A percentile compares a stretch with the other conserved stretches of the same genome.
Conservation (phyloP, 92 coral and sea anemone species). For the Bergia puertoricense region DNA sequence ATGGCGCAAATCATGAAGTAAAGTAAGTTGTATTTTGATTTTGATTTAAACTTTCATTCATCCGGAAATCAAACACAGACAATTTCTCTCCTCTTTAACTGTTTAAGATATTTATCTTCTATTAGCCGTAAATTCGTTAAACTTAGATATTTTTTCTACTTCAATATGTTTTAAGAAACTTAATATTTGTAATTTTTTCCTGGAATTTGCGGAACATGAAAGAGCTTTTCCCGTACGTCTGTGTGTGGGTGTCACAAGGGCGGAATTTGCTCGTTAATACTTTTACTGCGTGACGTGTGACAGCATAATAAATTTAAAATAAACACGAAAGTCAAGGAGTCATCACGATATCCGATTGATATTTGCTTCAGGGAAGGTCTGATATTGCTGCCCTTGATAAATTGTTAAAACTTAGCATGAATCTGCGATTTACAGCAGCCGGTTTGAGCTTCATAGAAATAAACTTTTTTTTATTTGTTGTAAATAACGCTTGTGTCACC, state of each 20-base stretch:
- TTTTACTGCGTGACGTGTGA: constrained; percentile 38
- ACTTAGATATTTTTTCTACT: neutral
- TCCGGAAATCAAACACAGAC: neutral
- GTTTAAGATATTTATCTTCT: neutral
- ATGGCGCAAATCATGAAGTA: constrained; percentile 60
- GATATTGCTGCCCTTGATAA: neutral
- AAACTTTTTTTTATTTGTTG: neutral
- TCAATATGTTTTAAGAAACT: neutral
- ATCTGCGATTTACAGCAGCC: neutral
- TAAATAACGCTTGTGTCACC: neutral
- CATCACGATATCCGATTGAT: constrained; percentile 5
- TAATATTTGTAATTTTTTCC: neutral
- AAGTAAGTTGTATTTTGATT: constrained; percentile 51
- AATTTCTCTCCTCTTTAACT: constrained; percentile 30
- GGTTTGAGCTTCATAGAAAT: neutral
- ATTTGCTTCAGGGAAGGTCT: neutral
- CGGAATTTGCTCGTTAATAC: neutral
- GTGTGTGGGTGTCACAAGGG: neutral
- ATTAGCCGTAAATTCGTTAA: neutral
- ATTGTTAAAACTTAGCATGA: neutral
- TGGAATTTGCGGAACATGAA: constrained; percentile 36
- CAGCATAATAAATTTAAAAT: neutral
- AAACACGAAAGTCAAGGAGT: neutral
- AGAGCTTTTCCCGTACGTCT: neutral
- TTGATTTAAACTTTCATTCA: constrained; percentile 10